A percentile compares a stretch with the other conserved stretches of the same genome.
These are phyloP conservation scores for Myotis pilosus DNA, from an alignment of 2,797 vertebrate species.

Conservation along the genomic window DNA sequence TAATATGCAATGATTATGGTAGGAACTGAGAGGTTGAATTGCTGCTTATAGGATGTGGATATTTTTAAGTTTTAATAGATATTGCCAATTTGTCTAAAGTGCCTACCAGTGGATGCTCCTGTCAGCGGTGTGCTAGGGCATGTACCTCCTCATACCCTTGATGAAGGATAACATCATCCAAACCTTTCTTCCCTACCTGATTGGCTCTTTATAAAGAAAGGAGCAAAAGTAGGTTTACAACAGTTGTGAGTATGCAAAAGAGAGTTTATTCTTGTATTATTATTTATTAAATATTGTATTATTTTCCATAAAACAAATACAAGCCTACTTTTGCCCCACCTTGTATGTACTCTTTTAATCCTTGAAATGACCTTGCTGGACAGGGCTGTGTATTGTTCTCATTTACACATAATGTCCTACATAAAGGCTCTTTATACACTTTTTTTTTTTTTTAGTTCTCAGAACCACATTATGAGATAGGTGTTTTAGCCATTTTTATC, in stretches of 20 bases:
- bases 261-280: not conserved
- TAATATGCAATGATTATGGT: not conserved
- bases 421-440: not conserved
- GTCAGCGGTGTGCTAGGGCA: not conserved
- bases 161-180: not conserved
- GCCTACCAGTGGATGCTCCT: not conserved
- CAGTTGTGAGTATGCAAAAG: not conserved
- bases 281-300: not conserved
- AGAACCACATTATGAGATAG: not conserved
- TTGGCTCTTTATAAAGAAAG: not conserved
- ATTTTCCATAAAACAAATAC: not conserved
- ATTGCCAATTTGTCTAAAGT: not conserved
- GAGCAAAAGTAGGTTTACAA: not conserved
- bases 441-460: not conserved
- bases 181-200: not conserved
- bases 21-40: not conserved
- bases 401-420: not conserved
- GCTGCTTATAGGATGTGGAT: not conserved
- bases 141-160: not conserved
- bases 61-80: not conserved
- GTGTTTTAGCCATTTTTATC: not conserved
- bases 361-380: not conserved
- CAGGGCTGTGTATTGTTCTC: not conserved
- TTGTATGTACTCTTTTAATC: not conserved
- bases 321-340: not conserved